Evolutionary conservation across 2,113 vertebrate species (phyloP), one percentile per base, ranked within the genome.

Genomic region (Leiothrix lutea): DNA sequence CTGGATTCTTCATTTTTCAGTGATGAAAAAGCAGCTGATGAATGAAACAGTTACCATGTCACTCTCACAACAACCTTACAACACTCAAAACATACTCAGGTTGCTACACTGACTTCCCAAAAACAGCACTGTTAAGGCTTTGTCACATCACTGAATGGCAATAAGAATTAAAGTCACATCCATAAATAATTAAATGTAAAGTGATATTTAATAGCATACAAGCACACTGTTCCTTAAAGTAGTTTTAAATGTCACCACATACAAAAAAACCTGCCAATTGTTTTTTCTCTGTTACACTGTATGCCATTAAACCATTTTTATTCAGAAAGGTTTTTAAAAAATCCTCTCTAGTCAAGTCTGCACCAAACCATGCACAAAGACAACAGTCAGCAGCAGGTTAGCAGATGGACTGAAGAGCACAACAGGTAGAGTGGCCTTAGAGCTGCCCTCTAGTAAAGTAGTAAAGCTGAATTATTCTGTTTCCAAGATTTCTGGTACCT

Each of bases 151-250:
- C 50, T 51, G 71, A 90, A 48, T 17, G 16, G 50, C 36, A 75
- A 8, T 21, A 92, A 87, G 73, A 89, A 89, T 44, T 80, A 29
- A 75, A 89, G 66, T 35, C 61, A 72, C 73, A 88, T 31, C n/a
- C 24, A 38, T 57, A 73, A 60, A 78, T 86, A 85, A 94, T 67
- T 56, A 74, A 92, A 74, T 14, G 18, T 9, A 44, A 91, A 79
- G 16, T 54, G 45, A 79, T 40, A 67, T 31, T 83, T n/a, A 38
- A 72, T 5, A 72, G 80, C 38, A 61, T 13, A 79, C 14, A 85
- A 87, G 33, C 1, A 8, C 53, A 24, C 47, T 72, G 54, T 21
- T 84, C 38, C 17, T 36, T 61, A 7, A 87, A 75, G 53, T 22
- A 75, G 58, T 75, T 94, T 70, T 50, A 95, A 91, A 90, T 36